Evolutionary conservation across 2,113 vertebrate genomes (phyloP).

Genomic region (Ploceus nigricollis): DNA sequence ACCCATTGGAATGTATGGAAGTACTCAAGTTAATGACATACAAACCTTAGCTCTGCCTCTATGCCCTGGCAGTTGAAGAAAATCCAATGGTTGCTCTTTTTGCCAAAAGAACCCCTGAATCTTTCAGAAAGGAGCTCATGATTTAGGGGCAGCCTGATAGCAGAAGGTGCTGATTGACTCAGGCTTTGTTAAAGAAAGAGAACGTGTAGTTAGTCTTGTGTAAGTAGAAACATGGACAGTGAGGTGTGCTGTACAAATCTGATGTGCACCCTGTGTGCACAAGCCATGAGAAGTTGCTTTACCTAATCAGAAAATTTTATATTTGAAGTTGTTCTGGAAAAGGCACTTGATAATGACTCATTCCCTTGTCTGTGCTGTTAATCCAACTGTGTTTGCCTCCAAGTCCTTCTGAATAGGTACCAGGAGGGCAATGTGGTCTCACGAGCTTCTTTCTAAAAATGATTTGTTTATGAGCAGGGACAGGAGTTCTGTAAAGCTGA

Average conservation of each 20-base stretch:
- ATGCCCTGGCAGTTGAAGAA: not conserved
- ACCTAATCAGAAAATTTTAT: not conserved
- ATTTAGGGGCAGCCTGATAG: not conserved
- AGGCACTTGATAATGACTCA: not conserved
- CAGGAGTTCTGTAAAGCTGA: not conserved
- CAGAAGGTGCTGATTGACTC: not conserved
- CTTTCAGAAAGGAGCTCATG: not conserved
- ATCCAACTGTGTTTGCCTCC: not conserved
- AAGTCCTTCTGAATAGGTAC: not conserved
- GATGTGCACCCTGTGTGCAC: not conserved
- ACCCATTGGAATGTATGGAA: not conserved
- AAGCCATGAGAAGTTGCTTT: not conserved
- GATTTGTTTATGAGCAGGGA: not conserved
- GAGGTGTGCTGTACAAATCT: not conserved
- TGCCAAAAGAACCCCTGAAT: not conserved
- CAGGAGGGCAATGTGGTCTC: not conserved
- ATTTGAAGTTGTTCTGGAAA: not conserved
- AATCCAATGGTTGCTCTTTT: not conserved
- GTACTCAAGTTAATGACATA: not conserved
- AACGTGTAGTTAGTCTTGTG: too few relatives aligned
- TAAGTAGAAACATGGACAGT: not conserved
- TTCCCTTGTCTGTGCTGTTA: not conserved
- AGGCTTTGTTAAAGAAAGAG: not conserved
- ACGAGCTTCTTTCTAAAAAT: not conserved
- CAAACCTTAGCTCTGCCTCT: not conserved